Conservation (phyloP, 2,888 invertebrate genomes). For the Allophyes oxyacanthae region DNA sequence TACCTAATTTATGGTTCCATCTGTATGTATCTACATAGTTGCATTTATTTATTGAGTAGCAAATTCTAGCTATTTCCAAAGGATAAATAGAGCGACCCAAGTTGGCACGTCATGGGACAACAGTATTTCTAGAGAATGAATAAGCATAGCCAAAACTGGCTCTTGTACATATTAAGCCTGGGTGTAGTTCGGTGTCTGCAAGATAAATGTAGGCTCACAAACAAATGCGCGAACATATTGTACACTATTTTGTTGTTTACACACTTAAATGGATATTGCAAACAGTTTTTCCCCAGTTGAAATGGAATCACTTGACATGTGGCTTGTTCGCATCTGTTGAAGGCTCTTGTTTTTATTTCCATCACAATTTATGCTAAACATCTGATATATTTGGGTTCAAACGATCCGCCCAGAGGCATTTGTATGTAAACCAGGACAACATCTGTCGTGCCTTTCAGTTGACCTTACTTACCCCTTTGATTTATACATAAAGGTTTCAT, state of each 20-base stretch:
- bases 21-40: no score
- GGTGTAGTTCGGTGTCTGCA: constrained; percentile 22
- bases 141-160: constrained; percentile 19
- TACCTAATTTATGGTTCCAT: no score
- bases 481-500: constrained; percentile 53
- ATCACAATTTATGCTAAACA: constrained; percentile 80
- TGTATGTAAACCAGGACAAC: constrained; percentile 75
- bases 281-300: constrained; percentile 24
- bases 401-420: constrained; percentile 72
- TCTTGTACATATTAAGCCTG: constrained; percentile 28
- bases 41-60: no score
- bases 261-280: constrained; percentile 36
- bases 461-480: constrained; percentile 64
- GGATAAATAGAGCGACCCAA: constrained; percentile 16
- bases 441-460: constrained; percentile 67
- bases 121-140: constrained; percentile 33
- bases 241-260: constrained; percentile 25
- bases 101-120: constrained; percentile 28
- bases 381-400: constrained; percentile 76
- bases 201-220: constrained; percentile 50
- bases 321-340: constrained; percentile 56
- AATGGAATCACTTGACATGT: constrained; percentile 47
- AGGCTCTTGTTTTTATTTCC: constrained; percentile 68
- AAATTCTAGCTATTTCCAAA: constrained; percentile 8
- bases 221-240: constrained; percentile 47